A percentile compares a stretch with the other conserved stretches of the same genome.
Evolutionary conservation across 2,888 invertebrate species (phyloP).

Genomic region (Helleia helle): DNA sequence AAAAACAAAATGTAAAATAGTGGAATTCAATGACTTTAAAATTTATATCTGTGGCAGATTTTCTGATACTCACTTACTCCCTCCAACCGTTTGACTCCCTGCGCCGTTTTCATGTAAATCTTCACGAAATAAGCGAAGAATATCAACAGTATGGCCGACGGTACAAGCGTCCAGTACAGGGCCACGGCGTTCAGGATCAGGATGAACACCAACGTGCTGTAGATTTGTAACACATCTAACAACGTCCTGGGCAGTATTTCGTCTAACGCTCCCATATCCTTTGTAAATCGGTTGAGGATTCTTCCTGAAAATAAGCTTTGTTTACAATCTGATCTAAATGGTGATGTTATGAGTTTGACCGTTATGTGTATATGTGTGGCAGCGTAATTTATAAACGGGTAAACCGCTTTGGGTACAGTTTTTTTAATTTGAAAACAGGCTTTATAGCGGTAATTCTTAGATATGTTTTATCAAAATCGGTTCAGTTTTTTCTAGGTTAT

Average conservation of each 20-base stretch:
- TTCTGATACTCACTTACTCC: conserved; percentile 68
- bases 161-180: conserved; percentile 73
- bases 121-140: conserved; percentile 75
- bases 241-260: conserved; percentile 82
- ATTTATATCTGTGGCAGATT: no score
- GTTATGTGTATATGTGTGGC: no score
- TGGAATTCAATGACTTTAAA: no score
- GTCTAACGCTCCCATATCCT: conserved; percentile 88
- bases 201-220: conserved; percentile 65
- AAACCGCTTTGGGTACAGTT: no score
- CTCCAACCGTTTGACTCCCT: conserved; percentile 78
- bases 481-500: no score
- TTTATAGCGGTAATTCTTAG: no score
- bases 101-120: conserved; percentile 79
- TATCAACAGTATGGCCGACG: conserved; percentile 69
- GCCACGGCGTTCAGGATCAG: conserved; percentile 77
- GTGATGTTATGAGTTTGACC: no score
- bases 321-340: no score
- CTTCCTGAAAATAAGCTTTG: conserved; percentile 60
- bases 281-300: conserved; percentile 86
- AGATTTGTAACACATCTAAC: conserved; percentile 77
- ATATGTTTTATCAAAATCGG: no score
- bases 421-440: no score
- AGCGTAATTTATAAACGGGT: no score
- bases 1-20: no score